Percentiles rank a stretch among this genome's conserved stretches.
phyloP scores from a whole-genome alignment of 2,797 vertebrate species.

The Catostomus latipinnis region DNA sequence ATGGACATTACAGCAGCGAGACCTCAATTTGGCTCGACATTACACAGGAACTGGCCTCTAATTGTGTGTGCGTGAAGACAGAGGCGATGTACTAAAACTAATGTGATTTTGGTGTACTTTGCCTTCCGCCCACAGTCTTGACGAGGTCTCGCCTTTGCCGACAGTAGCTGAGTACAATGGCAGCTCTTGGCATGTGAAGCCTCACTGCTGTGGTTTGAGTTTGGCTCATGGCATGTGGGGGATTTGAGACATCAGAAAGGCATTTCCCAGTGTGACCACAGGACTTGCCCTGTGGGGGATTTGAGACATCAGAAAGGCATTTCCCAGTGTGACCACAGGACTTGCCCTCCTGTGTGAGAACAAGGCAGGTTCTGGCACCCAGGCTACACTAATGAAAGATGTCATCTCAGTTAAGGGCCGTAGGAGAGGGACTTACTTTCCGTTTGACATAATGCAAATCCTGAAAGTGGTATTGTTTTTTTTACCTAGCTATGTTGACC shows the following conservation, averaged over 20 bases:
- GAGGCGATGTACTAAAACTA: slow-evolving; percentile 35
- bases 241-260: slow-evolving; percentile 56
- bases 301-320: slow-evolving; percentile 57
- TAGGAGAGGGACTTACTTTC: slow-evolving; percentile 44
- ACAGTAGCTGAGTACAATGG: slow-evolving; percentile 53
- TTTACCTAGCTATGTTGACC: slow-evolving; percentile 52
- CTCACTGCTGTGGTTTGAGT: not conserved
- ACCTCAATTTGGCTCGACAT: slow-evolving; percentile 41
- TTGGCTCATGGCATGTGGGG: not conserved
- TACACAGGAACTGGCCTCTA: slow-evolving; percentile 25
- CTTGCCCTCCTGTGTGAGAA: slow-evolving; percentile 43
- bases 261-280: slow-evolving; percentile 57
- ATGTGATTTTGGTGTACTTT: slow-evolving; percentile 30
- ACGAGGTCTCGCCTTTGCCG: slow-evolving; percentile 37
- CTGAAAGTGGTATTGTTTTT: slow-evolving; percentile 46
- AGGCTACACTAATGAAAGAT: slow-evolving; percentile 50
- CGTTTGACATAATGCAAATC: slow-evolving; percentile 54
- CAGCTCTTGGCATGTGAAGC: slow-evolving; percentile 34
- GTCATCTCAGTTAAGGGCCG: slow-evolving; percentile 49
- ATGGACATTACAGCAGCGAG: slow-evolving; percentile 31
- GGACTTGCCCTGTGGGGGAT: slow-evolving; percentile 45
- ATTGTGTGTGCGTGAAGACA: slow-evolving; percentile 6
- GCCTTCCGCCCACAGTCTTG: slow-evolving; percentile 34
- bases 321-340: slow-evolving; percentile 55
- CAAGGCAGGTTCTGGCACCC: slow-evolving; percentile 49